Evolutionary conservation across 2,888 invertebrate species (phyloP).

Genomic region (Cerastis leucographa): DNA sequence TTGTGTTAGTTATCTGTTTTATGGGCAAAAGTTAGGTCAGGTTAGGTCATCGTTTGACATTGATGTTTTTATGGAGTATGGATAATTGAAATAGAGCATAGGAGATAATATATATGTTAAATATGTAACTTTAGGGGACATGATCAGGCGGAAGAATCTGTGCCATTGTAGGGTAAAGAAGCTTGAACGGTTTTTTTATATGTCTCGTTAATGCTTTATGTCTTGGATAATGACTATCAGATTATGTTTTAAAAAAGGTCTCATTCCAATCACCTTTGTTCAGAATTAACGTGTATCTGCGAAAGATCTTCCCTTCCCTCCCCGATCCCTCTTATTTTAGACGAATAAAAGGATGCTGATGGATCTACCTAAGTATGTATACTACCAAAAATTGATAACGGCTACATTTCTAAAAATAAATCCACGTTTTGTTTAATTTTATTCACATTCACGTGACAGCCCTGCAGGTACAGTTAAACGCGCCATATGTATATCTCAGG

Average conservation of each 20-base stretch:
- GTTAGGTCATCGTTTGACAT: conserved; percentile 15
- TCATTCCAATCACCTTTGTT: neutral
- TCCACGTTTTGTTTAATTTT: neutral
- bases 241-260: neutral
- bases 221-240: neutral
- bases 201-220: too few relatives aligned
- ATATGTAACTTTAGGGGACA: too few relatives aligned
- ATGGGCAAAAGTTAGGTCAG: conserved; percentile 36
- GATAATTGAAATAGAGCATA: neutral
- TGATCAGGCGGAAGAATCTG: neutral
- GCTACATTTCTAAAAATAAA: neutral
- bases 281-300: too few relatives aligned
- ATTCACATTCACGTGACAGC: conserved; percentile 67
- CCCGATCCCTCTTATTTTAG: too few relatives aligned
- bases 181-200: too few relatives aligned
- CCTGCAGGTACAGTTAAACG: conserved; percentile 86
- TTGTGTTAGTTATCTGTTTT: neutral
- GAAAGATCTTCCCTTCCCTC: too few relatives aligned
- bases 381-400: too few relatives aligned
- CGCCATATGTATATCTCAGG: conserved; percentile 87
- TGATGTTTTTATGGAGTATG: neutral
- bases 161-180: too few relatives aligned
- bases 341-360: too few relatives aligned
- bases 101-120: neutral
- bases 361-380: too few relatives aligned